A percentile compares a stretch with the other conserved stretches of the same genome.
Evolutionary conservation across 2,797 vertebrate species (phyloP).

Genomic region (Tarsius wallacei): DNA sequence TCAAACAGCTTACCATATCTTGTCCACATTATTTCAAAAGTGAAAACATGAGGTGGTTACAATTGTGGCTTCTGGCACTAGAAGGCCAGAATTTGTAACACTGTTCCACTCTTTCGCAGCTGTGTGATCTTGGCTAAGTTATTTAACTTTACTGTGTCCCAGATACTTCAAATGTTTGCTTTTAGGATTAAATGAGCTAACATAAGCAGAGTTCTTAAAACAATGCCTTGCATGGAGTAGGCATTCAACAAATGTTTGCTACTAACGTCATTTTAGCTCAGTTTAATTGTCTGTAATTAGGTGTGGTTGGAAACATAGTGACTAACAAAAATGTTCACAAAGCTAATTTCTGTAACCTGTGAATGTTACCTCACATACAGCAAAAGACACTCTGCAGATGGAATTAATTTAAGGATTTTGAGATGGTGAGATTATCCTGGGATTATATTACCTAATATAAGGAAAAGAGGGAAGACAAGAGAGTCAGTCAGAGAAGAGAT

Average conservation of each 20-base stretch:
- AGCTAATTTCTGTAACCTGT: neutral
- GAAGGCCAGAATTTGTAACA: neutral
- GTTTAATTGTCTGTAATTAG: neutral
- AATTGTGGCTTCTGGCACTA: neutral
- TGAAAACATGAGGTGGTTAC: neutral
- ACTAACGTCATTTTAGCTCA: neutral
- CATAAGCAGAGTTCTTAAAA: neutral
- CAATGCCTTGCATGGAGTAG: neutral
- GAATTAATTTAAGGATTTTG: neutral
- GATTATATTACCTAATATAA: neutral
- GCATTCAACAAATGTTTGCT: neutral
- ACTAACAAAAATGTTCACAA: neutral
- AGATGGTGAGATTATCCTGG: neutral
- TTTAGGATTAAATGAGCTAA: neutral
- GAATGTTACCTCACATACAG: neutral
- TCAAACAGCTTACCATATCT: neutral
- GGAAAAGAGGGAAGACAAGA: neutral
- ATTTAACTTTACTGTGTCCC: neutral
- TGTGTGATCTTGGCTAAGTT: neutral
- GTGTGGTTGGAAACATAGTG: neutral
- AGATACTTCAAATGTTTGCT: neutral
- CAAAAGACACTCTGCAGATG: neutral
- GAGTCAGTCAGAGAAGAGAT: neutral
- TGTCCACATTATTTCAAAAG: neutral
- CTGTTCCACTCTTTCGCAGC: neutral